phyloP scores from a whole-genome alignment of 2,113 vertebrate genomes.

The Calidris pugnax region DNA sequence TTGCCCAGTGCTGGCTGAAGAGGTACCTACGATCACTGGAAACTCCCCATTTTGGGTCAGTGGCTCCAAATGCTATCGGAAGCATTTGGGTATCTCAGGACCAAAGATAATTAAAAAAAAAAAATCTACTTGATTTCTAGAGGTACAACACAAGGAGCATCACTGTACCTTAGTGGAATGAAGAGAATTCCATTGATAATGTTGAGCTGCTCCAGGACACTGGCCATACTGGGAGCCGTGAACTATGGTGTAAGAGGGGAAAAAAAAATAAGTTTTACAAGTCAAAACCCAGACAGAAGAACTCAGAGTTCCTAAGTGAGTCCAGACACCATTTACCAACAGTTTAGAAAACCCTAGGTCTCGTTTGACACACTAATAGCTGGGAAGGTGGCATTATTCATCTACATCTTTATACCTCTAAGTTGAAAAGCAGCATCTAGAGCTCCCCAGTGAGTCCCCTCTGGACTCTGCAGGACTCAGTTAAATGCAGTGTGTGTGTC shows the following conservation, averaged over 20 bases:
- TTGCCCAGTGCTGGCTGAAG: background rate
- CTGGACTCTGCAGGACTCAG: background rate
- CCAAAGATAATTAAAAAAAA: background rate
- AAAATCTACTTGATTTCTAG: background rate
- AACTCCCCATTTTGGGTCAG: background rate
- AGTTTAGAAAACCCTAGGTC: background rate
- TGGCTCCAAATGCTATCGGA: background rate
- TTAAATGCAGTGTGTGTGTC: fast-evolving
- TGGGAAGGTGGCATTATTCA: background rate
- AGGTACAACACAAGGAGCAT: too few relatives aligned
- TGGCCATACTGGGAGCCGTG: constrained; percentile 97
- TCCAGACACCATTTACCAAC: background rate
- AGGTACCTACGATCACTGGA: background rate
- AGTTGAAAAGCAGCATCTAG: background rate
- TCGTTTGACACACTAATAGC: fast-evolving
- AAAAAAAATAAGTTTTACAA: background rate
- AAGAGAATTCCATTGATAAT: constrained; percentile 99
- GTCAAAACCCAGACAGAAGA: background rate
- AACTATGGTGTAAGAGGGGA: constrained; percentile 71
- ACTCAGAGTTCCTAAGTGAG: background rate
- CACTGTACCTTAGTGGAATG: constrained; percentile 93
- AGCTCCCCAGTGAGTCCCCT: background rate
- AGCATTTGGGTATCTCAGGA: fast-evolving
- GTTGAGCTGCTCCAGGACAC: constrained; percentile 95
- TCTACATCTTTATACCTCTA: background rate